Evolutionary conservation across 2,888 invertebrate species (phyloP), one percentile per base, ranked within the genome.

Genomic region (Ptilodon capucinus): DNA sequence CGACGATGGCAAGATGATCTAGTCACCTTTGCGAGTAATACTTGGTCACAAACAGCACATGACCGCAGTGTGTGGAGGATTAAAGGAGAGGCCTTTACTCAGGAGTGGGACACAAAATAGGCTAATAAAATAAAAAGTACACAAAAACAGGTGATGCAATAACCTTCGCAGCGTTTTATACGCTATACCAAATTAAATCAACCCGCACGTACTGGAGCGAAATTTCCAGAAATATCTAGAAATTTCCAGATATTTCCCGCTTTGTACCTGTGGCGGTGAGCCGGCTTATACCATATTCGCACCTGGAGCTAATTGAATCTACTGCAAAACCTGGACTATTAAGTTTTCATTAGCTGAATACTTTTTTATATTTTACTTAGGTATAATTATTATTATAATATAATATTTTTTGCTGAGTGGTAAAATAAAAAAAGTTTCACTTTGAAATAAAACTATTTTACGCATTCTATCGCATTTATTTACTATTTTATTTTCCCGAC

Each of bases 291-390:
- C 67, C 56, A 50, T 46, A 57, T 64, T 63, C 52, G 57, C 68
- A 72, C 71, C 75, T 74, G 76, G 69, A 72, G 58, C 70, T 77
- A 79, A 79, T 80, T 79, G 73, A 76, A 76, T 74, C 65, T 48
- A 56, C 66, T 51, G 61, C 70, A 73, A 72, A 74, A 60, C 63
- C 64, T 46, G 42, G 64, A 64, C 68, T 62, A 56, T 60, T 55
- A 64, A 65, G 70, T 65, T 70, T 75, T 71, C 64, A 68, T 74
- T 53, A 61, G 48, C 60, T 56, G 47, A 54, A 63, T 54, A 54
- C 42, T 55, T 14, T 2, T 6, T 64, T 64, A 61, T 61, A 60
- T 54, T 57, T 61, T 60, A 39, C 36, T 57, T 51, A 19, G 11
- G n/a, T n/a, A n/a, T n/a, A n/a, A n/a, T n/a, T n/a, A n/a, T n/a